Evolutionary conservation across 2,113 vertebrate genomes (phyloP).

Genomic region (Centropus bengalensis): DNA sequence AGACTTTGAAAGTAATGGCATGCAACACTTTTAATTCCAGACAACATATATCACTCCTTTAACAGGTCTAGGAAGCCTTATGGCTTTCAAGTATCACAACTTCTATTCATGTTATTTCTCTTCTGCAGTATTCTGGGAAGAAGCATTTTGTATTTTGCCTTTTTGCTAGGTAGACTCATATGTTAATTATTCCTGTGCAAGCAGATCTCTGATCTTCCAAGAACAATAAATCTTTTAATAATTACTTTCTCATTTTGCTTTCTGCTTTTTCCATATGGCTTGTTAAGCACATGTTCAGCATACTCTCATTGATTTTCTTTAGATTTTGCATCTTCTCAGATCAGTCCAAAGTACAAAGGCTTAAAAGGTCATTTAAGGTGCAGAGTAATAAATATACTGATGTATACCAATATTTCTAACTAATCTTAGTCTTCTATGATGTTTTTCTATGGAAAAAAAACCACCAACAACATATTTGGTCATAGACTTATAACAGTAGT

Average conservation of each 20-base stretch:
- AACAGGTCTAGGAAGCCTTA: not conserved
- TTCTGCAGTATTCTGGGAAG: not conserved
- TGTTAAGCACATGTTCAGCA: not conserved
- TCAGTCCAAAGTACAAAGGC: not conserved
- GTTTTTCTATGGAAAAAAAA: not conserved
- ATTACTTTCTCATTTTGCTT: conserved; percentile 38
- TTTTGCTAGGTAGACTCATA: not conserved
- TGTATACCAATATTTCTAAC: not conserved
- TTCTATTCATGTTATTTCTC: not conserved
- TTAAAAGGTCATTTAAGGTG: not conserved
- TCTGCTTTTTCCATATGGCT: not conserved
- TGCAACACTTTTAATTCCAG: not conserved
- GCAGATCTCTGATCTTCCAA: not conserved
- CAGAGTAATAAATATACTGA: not conserved
- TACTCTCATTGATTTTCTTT: conserved; percentile 3
- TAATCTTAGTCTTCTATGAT: not conserved
- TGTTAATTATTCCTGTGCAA: not conserved
- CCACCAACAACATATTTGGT: not conserved
- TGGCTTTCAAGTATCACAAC: not conserved
- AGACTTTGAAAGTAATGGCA: not conserved
- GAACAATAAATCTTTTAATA: conserved; percentile 19
- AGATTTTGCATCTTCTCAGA: conserved; percentile 26
- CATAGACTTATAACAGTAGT: not conserved
- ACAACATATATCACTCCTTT: not conserved
- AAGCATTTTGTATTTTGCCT: not conserved